Evolutionary conservation across 2,888 invertebrate species (phyloP), one percentile per base, ranked within the genome.

Genomic region (Macroteleia sp.): DNA sequence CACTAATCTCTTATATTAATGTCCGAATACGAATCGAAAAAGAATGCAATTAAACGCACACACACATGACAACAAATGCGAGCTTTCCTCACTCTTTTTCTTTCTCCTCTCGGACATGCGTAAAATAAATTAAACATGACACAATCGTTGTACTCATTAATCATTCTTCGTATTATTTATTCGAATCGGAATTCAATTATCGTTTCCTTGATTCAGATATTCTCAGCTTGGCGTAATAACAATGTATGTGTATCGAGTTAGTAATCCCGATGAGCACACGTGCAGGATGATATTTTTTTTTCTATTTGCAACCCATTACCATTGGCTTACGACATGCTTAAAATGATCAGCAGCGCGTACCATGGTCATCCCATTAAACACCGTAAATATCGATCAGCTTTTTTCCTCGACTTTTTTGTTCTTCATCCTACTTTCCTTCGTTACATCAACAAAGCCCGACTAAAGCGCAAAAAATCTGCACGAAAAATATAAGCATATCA

Each of bases 291-390:
- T 50, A 34, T 46, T 52, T 64, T 64, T 73, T 71, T n/a, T n/a
- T n/a, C 54, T 44, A 48, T 57, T 66, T 44, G 62, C 41, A 56
- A 48, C 41, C 52, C 56, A 14, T 48, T 36, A n/a, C 56, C 62
- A 62, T 62, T 54, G 48, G 71, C 54, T 48, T 30, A 30, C 54
- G 59, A 62, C 71, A 54, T 32, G 73, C 30, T 66, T 64, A 50
- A 57, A 64, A 48, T 73, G 64, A 73, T 34, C 57, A 73, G 57
- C 41, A 42, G 54, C 73, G 73, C 64, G 50, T 73, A 50, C 57
- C 73, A 64, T 64, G 64, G 73, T 73, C 73, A 73, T 73, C 62
- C 59, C 71, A 56, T 59, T 71, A 71, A 62, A 56, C 54, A 46
- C 62, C 56, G 56, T 71, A 62, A 62, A 46, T 54, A 71, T 62